Base-by-base conservation (phyloP, 2,113 vertebrate genomes). In the Anarrhichthys ocellatus region DNA sequence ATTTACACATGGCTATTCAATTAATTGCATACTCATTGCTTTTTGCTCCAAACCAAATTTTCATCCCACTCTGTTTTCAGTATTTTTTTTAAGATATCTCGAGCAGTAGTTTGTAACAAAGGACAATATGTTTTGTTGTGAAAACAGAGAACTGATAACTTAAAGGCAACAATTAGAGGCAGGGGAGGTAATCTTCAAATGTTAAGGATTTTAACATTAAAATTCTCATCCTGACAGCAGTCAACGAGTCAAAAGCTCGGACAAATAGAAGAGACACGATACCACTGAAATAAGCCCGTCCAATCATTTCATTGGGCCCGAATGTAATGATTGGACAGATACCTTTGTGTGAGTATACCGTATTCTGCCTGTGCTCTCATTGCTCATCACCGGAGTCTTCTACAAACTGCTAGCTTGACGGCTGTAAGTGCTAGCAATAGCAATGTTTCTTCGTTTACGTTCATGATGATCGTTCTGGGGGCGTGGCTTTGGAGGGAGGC, bases 1-100 rank as follows among this genome's bases (percentile, higher is more conserved):
- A 91, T 88, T 91, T 87, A 17, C 56, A 86, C 67, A 80, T 67
- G 52, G 83, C 76, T 67, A 56, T 68, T 9, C 72, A 73, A 65
- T 84, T 64, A 56, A 48, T 46, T 56, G 54, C 24, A 78, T 34
- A 36, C 50, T 77, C 2, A 63, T 52, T 18, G 3, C 5, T 63
- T 80, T 80, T 80, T 73, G 29, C 36, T 79, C 54, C 27, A 46
- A 76, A n/a, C 36, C 68, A 69, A 78, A 52, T 61, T 73, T 73
- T 77, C 34, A 68, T 73, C 70, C 76, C 56, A 59, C 44, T 59
- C 54, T 46, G 73, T 38, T 84, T 76, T 46, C 52, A 24, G n/a
- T 52, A 40, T 42, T 42, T 11, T 11, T 42, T 46, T 46, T 46
- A 46, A 46, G 6, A 50, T 48, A n/a, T 9, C 9, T 61, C 40